Evolutionary conservation across 2,888 invertebrate genomes (phyloP), one percentile per base, ranked within the genome.

Genomic region (Atethmia centrago): DNA sequence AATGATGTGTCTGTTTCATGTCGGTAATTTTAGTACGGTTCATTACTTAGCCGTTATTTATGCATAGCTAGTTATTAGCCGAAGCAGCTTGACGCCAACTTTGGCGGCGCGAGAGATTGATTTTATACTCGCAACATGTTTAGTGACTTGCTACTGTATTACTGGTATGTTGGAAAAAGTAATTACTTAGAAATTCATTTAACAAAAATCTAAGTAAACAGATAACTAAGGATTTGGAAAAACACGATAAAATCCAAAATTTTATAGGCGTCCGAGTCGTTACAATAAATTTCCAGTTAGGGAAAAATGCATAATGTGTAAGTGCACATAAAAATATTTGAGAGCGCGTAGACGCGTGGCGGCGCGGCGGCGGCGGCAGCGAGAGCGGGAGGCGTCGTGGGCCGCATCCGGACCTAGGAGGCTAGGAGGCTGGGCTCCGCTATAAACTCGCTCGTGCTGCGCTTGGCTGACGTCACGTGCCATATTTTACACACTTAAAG

Each of bases 401-500:
- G 85, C 88, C 75, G 86, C 90, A 92, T 93, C 94, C 94, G 94
- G 90, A 88, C 88, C 92, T 89, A 91, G 71, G 42, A 71, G 25
- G 25, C 31, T 45, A 31, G 92, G 53, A 40, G 49, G 47, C 65
- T 75, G 68, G 92, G 90, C 91, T 91, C 90, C 91, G 91, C 91
- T 89, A 93, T 93, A 93, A 93, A 94, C 91, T 91, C 92, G 89
- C 92, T 90, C 92, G 91, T 88, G 92, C 91, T 90, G 89, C 93
- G 93, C 93, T 94, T 93, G 93, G 94, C 92, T 94, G 94, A 94
- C 94, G 94, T 93, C 94, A 94, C 90, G 87, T 90, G 89, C 95
- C 94, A 95, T 96, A 96, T 94, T 95, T 96, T 94, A 96, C 93
- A 95, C 95, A 95, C 95, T 96, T 96, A 95, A 95, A 96, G 95